Evolutionary conservation across 2,113 vertebrate genomes (phyloP).

Genomic region (Callipepla californica): DNA sequence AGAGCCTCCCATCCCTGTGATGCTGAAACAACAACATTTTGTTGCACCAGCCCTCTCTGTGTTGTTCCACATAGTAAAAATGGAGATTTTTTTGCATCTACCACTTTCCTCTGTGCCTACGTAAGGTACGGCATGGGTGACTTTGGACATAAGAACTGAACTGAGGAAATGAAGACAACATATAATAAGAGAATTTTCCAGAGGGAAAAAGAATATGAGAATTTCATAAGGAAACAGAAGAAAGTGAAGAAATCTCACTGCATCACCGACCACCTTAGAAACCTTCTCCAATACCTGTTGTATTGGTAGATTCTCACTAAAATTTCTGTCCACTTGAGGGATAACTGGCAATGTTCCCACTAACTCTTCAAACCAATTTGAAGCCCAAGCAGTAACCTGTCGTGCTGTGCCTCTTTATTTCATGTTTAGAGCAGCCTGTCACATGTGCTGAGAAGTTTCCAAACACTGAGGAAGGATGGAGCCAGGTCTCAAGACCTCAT

Average conservation of each 20-base stretch:
- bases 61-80: background rate
- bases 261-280: background rate
- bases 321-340: background rate
- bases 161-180: background rate
- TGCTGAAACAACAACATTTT: background rate
- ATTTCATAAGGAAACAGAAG: background rate
- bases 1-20: background rate
- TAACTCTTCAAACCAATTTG: background rate
- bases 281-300: background rate
- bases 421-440: background rate
- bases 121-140: background rate
- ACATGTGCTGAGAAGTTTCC: background rate
- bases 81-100: background rate
- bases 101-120: background rate
- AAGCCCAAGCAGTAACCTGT: background rate
- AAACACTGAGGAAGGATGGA: background rate
- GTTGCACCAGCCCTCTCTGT: accelerated
- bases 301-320: background rate
- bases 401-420: background rate
- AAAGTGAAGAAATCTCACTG: background rate
- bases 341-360: background rate
- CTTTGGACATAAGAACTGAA: background rate
- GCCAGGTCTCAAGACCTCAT: background rate
- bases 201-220: background rate
- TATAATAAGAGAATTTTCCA: background rate